Conservation (phyloP, 2,797 vertebrate genomes). For the Gymnopithys bicolor region DNA sequence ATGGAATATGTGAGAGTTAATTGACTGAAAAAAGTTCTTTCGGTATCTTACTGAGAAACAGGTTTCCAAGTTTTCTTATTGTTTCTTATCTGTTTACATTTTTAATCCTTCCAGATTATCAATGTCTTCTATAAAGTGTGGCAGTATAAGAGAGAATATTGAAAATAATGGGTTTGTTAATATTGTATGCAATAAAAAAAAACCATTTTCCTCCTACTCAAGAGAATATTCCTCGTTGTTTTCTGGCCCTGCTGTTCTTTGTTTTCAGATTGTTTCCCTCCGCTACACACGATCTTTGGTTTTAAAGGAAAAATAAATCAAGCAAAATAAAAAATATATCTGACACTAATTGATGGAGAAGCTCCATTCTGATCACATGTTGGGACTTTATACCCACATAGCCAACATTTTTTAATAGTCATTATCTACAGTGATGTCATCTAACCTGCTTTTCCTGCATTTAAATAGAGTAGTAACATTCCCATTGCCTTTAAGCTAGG, state of each 20-base stretch:
- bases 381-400: not conserved
- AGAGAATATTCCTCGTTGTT: not conserved
- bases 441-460: not conserved
- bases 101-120: not conserved
- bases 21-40: not conserved
- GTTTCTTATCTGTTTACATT: not conserved
- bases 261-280: not conserved
- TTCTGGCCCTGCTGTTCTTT: not conserved
- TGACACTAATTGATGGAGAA: not conserved
- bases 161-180: not conserved
- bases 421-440: not conserved
- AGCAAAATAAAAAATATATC: not conserved
- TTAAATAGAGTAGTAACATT: not conserved
- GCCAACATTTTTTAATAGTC: not conserved
- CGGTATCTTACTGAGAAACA: not conserved
- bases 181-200: not conserved
- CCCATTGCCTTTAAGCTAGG: not conserved
- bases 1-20: not conserved
- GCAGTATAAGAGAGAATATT: not conserved
- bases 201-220: not conserved
- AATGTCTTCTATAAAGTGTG: not conserved
- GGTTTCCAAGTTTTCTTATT: not conserved
- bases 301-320: not conserved
- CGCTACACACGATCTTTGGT: not conserved
- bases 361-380: not conserved